phyloP scores from a whole-genome alignment of 37 sponge, comb jelly and placozoan genomes.

The Chondrilla cf. caribensis region DNA sequence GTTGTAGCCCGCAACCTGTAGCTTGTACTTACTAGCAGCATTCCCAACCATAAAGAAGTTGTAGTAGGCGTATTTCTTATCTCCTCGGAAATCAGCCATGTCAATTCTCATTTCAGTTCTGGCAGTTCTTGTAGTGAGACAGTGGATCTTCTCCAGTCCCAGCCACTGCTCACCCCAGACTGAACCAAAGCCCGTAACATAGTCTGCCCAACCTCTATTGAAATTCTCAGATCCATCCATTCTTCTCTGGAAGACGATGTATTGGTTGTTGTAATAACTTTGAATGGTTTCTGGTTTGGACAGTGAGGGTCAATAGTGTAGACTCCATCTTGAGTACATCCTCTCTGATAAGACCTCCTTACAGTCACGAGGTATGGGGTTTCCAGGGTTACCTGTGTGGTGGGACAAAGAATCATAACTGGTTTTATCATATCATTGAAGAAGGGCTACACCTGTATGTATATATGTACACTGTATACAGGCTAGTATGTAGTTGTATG shows the following conservation, averaged over 20 bases:
- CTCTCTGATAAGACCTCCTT: no score
- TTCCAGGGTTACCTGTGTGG: no score
- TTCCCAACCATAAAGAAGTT: conserved; percentile 23
- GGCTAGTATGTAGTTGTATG: no score
- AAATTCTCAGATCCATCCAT: conserved; percentile 29
- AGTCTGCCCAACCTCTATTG: background rate
- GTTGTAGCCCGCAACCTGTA: conserved; percentile 2
- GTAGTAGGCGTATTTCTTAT: conserved; percentile 12
- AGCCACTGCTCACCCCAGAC: conserved; percentile 10
- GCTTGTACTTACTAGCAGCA: conserved; percentile 6
- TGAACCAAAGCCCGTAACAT: conserved; percentile 16
- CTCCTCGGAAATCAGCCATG: conserved; percentile 18
- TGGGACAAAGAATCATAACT: no score
- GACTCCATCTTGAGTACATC: no score
- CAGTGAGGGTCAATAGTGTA: no score
- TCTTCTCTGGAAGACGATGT: conserved; percentile 15
- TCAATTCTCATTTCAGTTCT: background rate
- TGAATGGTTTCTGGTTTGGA: no score
- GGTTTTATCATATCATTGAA: no score
- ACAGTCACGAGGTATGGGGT: no score
- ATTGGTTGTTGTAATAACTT: background rate
- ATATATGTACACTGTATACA: no score
- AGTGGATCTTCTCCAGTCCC: conserved; percentile 25
- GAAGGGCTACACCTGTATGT: no score
- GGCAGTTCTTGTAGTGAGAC: background rate